A percentile compares a stretch with the other conserved stretches of the same genome.
These are phyloP conservation scores for Mesochorus sp. DNA, from an alignment of 2,888 invertebrate species.

Conservation along the genomic window DNA sequence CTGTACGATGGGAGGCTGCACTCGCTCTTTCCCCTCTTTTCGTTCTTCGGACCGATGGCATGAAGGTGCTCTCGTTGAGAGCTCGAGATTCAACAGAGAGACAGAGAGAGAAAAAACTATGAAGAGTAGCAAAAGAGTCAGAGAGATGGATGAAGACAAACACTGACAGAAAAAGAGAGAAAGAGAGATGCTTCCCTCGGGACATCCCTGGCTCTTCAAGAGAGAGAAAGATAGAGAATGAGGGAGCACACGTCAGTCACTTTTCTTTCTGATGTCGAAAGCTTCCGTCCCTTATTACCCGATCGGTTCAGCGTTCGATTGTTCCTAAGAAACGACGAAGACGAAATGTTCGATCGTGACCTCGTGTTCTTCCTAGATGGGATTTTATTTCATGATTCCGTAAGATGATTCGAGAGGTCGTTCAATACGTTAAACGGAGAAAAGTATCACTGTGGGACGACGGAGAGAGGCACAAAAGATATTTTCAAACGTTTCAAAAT, in stretches of 20 bases:
- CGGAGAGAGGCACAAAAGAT: not conserved
- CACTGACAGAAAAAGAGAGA: slow-evolving; percentile 16
- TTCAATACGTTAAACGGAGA: not conserved
- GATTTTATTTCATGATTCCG: not conserved
- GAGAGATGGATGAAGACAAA: too few species aligned
- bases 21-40: slow-evolving; percentile 20
- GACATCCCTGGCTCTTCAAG: not conserved
- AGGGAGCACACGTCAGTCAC: slow-evolving; percentile 12
- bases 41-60: slow-evolving; percentile 24
- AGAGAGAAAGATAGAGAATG: not conserved
- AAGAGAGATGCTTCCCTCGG: slow-evolving; percentile 5
- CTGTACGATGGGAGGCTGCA: slow-evolving; percentile 26
- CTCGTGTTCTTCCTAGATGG: too few species aligned
- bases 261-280: slow-evolving; percentile 5
- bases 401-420: not conserved
- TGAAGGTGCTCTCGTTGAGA: slow-evolving; percentile 10
- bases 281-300: slow-evolving; percentile 9
- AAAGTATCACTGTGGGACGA: slow-evolving; percentile 17
- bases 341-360: not conserved
- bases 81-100: not conserved
- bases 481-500: not conserved
- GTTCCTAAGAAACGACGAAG: not conserved
- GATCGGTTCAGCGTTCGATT: slow-evolving; percentile 22
- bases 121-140: not conserved
- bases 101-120: too few species aligned